Base-by-base conservation (phyloP, 2,888 invertebrate genomes). In the Cylloceria caligata region DNA sequence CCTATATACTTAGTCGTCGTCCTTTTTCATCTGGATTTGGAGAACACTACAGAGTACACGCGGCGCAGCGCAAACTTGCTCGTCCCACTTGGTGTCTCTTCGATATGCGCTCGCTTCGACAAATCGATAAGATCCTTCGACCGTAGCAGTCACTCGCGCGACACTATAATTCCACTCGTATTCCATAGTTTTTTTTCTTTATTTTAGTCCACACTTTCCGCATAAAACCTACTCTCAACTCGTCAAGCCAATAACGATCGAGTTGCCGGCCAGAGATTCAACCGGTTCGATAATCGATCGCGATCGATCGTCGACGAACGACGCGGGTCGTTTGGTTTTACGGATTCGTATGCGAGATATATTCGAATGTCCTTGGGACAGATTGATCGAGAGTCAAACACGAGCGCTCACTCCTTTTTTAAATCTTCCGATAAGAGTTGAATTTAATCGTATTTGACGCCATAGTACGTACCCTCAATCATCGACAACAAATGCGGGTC, bases 201-300 rank as follows among this genome's bases (percentile, higher is more conserved):
- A 27, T 52, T 30, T 69, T 47, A 34, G n/a, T 68, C 69, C 71
- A 72, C 75, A 75, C 79, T 81, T 84, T 84, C 57, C 75, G 69
- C 72, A 81, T 84, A 81, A 81, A 79, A 80, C 77, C 65, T 77
- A 42, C 71, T 80, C 75, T 77, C 62, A 65, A 68, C 75, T 81
- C 57, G 78, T 83, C 77, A 80, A 83, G 71, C 80, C 80, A 81
- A 84, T 83, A 83, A 81, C 80, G 81, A 81, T 83, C 78, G 80
- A 71, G 71, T 49, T 74, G 55, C n/a, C 69, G 62, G 49, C 19
- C 27, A 45, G 78, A 65, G 39, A 75, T 71, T 69, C 73, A 83
- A 85, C 84, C 84, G 83, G 84, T 85, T 85, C 79, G 82, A 82
- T 80, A 83, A 84, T 85, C 83, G 84, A 83, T 81, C 81, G 72